Evolutionary conservation across 2,113 vertebrate species (phyloP), one percentile per base, ranked within the genome.

Genomic region (Kryptolebias marmoratus): DNA sequence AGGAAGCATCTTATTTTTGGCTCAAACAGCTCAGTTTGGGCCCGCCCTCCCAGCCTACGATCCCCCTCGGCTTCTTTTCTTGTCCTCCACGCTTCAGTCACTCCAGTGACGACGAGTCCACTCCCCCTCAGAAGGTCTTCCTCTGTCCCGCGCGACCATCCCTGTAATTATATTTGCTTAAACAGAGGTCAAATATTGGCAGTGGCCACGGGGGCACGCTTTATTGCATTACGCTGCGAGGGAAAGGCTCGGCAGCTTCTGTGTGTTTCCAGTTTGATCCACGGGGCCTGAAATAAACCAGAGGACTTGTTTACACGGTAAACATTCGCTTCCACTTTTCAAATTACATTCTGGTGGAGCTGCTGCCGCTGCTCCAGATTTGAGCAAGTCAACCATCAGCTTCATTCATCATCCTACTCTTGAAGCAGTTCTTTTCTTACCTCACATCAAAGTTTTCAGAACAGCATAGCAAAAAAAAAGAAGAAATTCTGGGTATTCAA

Each of bases 301-400:
- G 52, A 76, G 66, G 72, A 81, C 75, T 71, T 88, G 80, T 90
- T 90, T 85, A 89, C 85, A 71, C 49, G 64, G 79, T 76, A 84
- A 90, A 91, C 85, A 84, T 89, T 88, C 83, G 79, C 77, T 80
- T 84, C 75, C 80, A 87, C 84, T 84, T 85, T 88, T 87, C 79
- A 89, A 89, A 87, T 84, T 72, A 82, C 70, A 75, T 84, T 64
- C 80, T 58, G 61, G 56, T 47, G 49, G 57, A 75, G 70, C 55
- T 28, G 15, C 58, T 71, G 71, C 15, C 18, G 30, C 61, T 18
- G 53, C 5, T 32, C n/a, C 63, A 81, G 63, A 68, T 71, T 69
- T 36, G 70, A 39, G 50, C 7, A 36, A 3, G 7, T 42, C 39
- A 42, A 42, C 39, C 39, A 42, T 42, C 39, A 42, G 39, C 39